Evolutionary conservation across 2,113 vertebrate genomes (phyloP), one percentile per base, ranked within the genome.

Genomic region (Nannospalax galili): DNA sequence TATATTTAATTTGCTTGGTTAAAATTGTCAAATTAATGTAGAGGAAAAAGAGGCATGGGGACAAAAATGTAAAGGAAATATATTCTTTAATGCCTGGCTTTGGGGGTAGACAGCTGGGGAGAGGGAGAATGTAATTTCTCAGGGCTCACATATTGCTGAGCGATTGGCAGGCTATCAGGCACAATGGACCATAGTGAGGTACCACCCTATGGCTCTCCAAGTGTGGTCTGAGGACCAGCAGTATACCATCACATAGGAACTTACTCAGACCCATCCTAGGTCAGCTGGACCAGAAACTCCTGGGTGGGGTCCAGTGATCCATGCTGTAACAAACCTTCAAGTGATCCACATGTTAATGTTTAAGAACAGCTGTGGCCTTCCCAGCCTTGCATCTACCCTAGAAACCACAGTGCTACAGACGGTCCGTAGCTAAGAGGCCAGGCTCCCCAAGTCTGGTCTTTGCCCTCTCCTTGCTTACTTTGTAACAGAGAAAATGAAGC

Each of bases 171-270:
- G n/a, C 58, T 1, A n/a, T 48, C 32, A 58, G 45, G 17, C 22
- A 58, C 40, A 30, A 2, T 1, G 45, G 64, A 58, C 17, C 65
- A 40, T 2, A 2, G 19, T 2, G 15, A 69, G 1, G 26, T 0
- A 8, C 45, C 15, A 72, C 32, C 24, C 40, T 70, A 20, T n/a
- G 20, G 14, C 37, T 86, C 48, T 72, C 7, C n/a, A n/a, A 77
- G 85, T n/a, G 32, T 65, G 35, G 17, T 45, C 56, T 4, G 8
- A 37, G n/a, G 62, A 28, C 70, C 37, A 16, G 26, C 16, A 35
- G 12, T 9, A 72, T 40, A 17, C 4, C 26, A 75, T 74, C 32
- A 19, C 28, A n/a, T 72, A 65, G 82, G 48, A 84, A 78, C 30
- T 60, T 35, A 52, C 74, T 77, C 52, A n/a, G 64, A 37, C 7